Base-by-base conservation (phyloP, 2,797 vertebrate genomes). In the Melanotaenia boesemani region DNA sequence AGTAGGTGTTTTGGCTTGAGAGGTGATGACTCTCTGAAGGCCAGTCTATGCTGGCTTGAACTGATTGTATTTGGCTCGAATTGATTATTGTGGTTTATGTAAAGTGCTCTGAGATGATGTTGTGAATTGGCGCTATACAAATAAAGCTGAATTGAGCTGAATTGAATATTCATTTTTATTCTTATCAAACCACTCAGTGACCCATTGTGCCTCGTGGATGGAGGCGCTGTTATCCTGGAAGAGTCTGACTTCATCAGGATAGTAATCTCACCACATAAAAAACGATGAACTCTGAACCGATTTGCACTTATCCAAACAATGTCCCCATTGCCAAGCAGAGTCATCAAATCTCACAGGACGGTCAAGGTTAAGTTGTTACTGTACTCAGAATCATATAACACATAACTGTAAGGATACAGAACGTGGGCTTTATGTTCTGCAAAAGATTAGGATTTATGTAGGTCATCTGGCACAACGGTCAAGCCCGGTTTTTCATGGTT, bases 391-490 rank as follows among this genome's bases (percentile, higher is more conserved):
- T 36, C 34, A 50, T 7, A 12, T 30, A 34, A 44, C 13, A 26
- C 34, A 26, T 44, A 44, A 37, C 44, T 26, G 0, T 26, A 12
- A 41, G 46, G 36, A 52, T 52, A 30, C 7, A 16, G 24, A 20
- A 13, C 37, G 5, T 11, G 36, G 13, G 32, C 57, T 24, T 22
- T 16, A 36, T 18, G 12, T 44, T 20, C 12, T 18, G 34, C 6
- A 69, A 6, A 41, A 62, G 39, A 59, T 57, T 24, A 28, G 52
- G 58, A 52, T 61, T 44, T 62, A 70, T 22, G 22, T 44, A 48
- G 61, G 65, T 54, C 48, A 74, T 28, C 36, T 78, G 11, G 9
- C 32, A 56, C 13, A 70, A 44, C 6, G 67, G 24, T 2, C n/a
- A 30, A 18, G 2, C 1, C 24, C 4, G 9, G 56, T 64, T 36